Evolutionary conservation across 1,140 invertebrate genomes (phyloP).

Genomic region (Prorops nasuta): DNA sequence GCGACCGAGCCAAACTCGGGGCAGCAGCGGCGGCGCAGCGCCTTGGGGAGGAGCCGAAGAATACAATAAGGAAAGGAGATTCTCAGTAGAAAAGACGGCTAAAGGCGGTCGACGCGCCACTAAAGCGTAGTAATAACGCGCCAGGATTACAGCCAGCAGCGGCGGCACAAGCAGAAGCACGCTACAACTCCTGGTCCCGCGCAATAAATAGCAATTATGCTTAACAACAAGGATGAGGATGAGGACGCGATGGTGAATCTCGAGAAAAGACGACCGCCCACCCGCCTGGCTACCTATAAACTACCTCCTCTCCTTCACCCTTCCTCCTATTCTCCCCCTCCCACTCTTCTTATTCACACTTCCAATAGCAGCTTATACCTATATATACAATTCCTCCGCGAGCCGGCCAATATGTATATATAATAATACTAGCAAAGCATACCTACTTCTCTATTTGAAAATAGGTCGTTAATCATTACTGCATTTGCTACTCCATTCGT

Average conservation of each 20-base stretch:
- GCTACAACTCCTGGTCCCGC: constrained; percentile 11
- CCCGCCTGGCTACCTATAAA: not conserved
- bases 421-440: too few species aligned
- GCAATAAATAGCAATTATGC: constrained; percentile 35
- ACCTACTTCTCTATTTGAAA: too few species aligned
- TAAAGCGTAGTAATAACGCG: constrained; percentile 27
- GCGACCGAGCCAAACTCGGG: not conserved
- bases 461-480: too few species aligned
- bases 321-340: not conserved
- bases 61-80: constrained; percentile 19
- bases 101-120: constrained; percentile 6
- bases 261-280: not conserved
- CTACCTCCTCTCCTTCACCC: not conserved
- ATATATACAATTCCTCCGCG: too few species aligned
- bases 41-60: not conserved
- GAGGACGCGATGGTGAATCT: too few species aligned
- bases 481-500: too few species aligned
- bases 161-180: too few species aligned
- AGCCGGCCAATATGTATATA: too few species aligned
- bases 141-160: constrained; percentile 12
- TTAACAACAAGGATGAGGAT: constrained; percentile 14
- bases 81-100: constrained; percentile 8
- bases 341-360: too few species aligned
- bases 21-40: not conserved
- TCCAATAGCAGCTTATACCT: too few species aligned